These are phyloP conservation scores for Chamaea fasciata DNA, from an alignment of 2,113 vertebrate genomes.

Conservation along the genomic window DNA sequence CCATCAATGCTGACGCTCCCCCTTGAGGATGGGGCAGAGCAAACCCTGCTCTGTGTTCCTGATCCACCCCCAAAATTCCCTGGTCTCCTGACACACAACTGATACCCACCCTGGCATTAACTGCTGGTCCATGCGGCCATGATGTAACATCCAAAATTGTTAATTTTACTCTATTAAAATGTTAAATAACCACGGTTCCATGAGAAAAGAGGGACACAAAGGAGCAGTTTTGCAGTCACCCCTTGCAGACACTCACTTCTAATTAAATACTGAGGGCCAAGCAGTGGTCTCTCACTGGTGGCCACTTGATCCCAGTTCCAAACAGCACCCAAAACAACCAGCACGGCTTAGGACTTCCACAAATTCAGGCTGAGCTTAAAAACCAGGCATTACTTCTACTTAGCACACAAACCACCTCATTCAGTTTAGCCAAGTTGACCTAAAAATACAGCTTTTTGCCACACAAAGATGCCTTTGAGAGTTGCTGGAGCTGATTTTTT, in stretches of 20 bases:
- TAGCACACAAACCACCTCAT: neutral
- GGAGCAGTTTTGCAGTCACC: neutral
- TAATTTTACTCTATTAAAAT: neutral
- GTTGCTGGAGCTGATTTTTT: neutral
- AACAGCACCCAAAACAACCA: neutral
- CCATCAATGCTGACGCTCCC: neutral
- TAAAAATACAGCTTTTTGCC: constrained; percentile 13
- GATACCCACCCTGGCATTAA: neutral
- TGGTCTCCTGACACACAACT: neutral
- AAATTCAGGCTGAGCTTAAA: neutral
- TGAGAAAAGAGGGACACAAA: neutral
- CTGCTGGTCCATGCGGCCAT: neutral
- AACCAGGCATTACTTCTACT: neutral
- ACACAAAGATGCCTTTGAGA: constrained; percentile 45
- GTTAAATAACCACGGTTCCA: neutral
- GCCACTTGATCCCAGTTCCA: neutral
- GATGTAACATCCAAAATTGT: neutral
- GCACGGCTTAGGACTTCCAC: neutral
- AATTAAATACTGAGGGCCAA: neutral
- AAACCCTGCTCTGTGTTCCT: neutral
- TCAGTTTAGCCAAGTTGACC: neutral
- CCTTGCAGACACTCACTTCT: neutral
- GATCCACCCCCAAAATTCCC: neutral
- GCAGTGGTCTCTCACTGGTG: neutral
- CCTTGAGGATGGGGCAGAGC: neutral